These are phyloP conservation scores for Mareca penelope DNA, from an alignment of 2,797 vertebrate genomes.

Conservation along the genomic window DNA sequence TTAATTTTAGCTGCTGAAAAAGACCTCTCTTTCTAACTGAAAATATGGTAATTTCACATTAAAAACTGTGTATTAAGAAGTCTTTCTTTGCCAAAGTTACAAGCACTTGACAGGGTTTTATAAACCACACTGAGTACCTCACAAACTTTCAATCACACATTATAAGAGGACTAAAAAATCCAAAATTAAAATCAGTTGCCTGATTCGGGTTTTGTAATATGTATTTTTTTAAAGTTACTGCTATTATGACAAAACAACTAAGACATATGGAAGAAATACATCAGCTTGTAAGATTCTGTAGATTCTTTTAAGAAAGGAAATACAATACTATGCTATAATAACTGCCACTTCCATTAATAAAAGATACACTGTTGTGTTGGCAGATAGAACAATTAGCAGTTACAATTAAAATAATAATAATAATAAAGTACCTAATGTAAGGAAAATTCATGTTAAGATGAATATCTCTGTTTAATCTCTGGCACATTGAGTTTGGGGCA, in stretches of 20 bases:
- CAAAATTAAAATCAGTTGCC: constrained; percentile 59
- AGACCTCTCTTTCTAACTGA: constrained; percentile 64
- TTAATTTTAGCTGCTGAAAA: constrained; percentile 74
- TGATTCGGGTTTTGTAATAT: constrained; percentile 22
- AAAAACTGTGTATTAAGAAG: constrained; percentile 70
- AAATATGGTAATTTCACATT: constrained; percentile 72
- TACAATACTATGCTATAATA: not conserved
- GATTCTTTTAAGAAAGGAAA: not conserved
- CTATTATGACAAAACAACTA: not conserved
- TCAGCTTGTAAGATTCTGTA: not conserved
- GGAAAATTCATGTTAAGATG: not conserved
- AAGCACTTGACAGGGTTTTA: constrained; percentile 65
- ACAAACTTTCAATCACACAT: constrained; percentile 65
- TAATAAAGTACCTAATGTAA: not conserved
- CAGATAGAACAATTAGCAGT: not conserved
- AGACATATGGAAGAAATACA: constrained; percentile 16
- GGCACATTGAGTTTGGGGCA: not conserved
- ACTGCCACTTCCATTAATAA: not conserved
- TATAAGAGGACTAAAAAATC: constrained; percentile 57
- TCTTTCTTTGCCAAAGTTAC: constrained; percentile 70
- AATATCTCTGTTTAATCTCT: not conserved
- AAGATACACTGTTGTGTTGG: not conserved
- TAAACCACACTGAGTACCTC: constrained; percentile 64
- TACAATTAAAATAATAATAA: not conserved
- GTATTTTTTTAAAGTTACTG: constrained; percentile 15